Evolutionary conservation across 2,113 vertebrate species (phyloP).

Genomic region (Corapipo altera): DNA sequence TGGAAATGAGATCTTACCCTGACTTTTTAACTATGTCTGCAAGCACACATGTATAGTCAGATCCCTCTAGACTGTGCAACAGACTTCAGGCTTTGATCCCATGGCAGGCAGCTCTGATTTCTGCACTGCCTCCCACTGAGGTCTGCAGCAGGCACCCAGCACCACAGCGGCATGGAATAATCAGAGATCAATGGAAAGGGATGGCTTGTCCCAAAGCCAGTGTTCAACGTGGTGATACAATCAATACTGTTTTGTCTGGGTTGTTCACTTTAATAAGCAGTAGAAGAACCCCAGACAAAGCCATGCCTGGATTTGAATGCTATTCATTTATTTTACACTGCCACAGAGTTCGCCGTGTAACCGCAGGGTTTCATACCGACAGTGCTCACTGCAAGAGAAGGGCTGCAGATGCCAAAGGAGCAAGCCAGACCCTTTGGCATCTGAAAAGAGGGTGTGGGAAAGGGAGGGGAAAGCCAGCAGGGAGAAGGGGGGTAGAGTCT

Average conservation of each 20-base stretch:
- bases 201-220: neutral
- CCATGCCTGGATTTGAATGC: constrained; percentile 22
- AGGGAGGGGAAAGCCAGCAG: neutral
- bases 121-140: neutral
- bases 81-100: constrained; percentile 32
- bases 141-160: constrained; percentile 18
- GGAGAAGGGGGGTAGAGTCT: neutral
- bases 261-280: constrained; percentile 27
- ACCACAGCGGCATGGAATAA: neutral
- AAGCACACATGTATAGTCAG: neutral
- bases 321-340: constrained; percentile 52
- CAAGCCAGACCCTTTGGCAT: constrained; percentile 41
- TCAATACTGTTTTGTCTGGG: constrained; percentile 60
- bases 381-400: neutral
- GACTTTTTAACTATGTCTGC: constrained; percentile 5
- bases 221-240: neutral
- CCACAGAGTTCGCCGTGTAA: constrained; percentile 30
- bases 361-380: constrained; percentile 48
- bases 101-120: constrained; percentile 44
- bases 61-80: neutral
- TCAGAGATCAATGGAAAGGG: neutral
- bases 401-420: constrained; percentile 43
- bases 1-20: neutral
- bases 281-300: constrained; percentile 51
- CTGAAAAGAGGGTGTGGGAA: constrained; percentile 37